phyloP scores from a whole-genome alignment of 2,888 invertebrate species.

The Chymomyza fuscimana region DNA sequence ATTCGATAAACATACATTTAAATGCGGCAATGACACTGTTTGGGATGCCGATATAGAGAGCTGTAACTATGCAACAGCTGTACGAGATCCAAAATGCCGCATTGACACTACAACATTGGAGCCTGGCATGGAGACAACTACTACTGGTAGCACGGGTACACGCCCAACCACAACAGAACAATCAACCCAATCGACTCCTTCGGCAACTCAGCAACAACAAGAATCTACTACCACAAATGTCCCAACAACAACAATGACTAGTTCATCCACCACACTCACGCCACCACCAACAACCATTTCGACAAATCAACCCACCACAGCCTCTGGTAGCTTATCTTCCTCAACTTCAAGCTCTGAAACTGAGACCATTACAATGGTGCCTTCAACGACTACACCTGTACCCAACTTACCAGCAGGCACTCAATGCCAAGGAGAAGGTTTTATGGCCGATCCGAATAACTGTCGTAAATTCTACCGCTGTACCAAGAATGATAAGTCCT shows the following conservation, averaged over 20 bases:
- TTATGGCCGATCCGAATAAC: slow-evolving; percentile 83
- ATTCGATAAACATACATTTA: slow-evolving; percentile 82
- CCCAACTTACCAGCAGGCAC: slow-evolving; percentile 76
- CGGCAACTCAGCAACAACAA: slow-evolving; percentile 14
- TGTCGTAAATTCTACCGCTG: slow-evolving; percentile 83
- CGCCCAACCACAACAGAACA: slow-evolving; percentile 32
- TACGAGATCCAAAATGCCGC: slow-evolving; percentile 55
- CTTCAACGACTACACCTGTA: slow-evolving; percentile 57
- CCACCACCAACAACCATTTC: slow-evolving; percentile 21
- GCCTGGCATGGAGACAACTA: slow-evolving; percentile 15
- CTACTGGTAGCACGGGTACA: slow-evolving; percentile 20
- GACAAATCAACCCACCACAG: slow-evolving; percentile 14
- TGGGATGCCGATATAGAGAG: slow-evolving; percentile 81
- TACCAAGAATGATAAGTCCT: slow-evolving; percentile 80
- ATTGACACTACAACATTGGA: slow-evolving; percentile 30
- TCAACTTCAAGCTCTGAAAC: slow-evolving; percentile 24
- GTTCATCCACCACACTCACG: slow-evolving; percentile 19
- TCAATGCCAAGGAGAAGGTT: slow-evolving; percentile 82
- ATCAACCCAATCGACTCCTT: slow-evolving; percentile 14
- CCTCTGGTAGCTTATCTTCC: background rate
- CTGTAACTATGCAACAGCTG: slow-evolving; percentile 65
- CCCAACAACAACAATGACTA: slow-evolving; percentile 17
- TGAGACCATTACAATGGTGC: slow-evolving; percentile 55
- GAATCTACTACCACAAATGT: background rate
- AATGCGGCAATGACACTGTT: slow-evolving; percentile 83